These are phyloP conservation scores for Cynopterus brachyotis DNA, from an alignment of 2,113 vertebrate genomes.

Conservation along the genomic window DNA sequence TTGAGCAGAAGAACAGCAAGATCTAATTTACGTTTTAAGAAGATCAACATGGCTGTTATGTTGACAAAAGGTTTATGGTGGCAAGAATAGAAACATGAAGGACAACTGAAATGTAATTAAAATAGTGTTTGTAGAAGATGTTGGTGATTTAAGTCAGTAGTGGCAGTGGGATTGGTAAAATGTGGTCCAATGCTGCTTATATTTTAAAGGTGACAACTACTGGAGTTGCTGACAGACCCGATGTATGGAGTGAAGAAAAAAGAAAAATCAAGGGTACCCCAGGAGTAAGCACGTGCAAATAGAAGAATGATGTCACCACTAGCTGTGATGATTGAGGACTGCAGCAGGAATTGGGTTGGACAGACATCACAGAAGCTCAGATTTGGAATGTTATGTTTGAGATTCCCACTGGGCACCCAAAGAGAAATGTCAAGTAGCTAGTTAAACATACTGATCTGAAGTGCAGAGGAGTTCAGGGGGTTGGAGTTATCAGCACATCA, in stretches of 20 bases:
- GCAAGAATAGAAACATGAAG: background rate
- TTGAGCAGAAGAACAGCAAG: background rate
- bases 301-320: background rate
- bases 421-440: background rate
- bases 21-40: background rate
- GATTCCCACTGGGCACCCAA: background rate
- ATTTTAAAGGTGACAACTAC: background rate
- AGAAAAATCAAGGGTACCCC: background rate
- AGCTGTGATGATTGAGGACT: background rate
- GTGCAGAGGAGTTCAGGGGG: background rate
- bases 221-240: background rate
- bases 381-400: background rate
- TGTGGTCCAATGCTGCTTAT: background rate
- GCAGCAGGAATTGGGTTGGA: background rate
- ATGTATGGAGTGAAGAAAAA: background rate
- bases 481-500: background rate
- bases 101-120: background rate
- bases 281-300: background rate
- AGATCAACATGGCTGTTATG: background rate
- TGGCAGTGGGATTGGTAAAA: background rate
- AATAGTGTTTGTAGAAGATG: background rate
- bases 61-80: background rate
- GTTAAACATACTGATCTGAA: background rate
- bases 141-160: background rate
- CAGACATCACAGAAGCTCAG: background rate